These are phyloP conservation scores for Serilophus lunatus DNA, from an alignment of 2,113 vertebrate species.

Conservation along the genomic window DNA sequence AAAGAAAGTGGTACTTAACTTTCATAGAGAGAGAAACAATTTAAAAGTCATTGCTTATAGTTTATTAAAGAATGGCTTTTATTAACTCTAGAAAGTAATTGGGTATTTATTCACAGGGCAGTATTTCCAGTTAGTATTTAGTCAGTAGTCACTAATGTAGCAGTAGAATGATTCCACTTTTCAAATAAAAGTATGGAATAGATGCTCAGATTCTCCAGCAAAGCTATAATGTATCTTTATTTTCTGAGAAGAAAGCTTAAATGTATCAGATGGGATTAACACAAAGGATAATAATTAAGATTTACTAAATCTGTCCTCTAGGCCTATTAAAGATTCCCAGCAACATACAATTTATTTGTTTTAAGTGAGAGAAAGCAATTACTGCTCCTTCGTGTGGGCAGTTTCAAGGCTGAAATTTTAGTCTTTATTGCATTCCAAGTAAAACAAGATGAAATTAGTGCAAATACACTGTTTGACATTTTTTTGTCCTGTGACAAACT, in stretches of 20 bases:
- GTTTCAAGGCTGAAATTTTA: background rate
- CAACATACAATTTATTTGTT: background rate
- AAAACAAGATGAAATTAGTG: background rate
- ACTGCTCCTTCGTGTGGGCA: background rate
- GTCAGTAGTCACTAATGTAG: background rate
- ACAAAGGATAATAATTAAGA: background rate
- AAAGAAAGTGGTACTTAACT: background rate
- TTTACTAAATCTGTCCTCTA: background rate
- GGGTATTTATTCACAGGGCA: background rate
- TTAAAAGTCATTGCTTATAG: background rate
- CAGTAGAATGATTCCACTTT: background rate
- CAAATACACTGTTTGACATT: background rate
- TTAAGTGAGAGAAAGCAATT: background rate
- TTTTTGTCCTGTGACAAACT: background rate
- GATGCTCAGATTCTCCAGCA: background rate
- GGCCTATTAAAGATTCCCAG: background rate
- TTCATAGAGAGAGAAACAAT: background rate
- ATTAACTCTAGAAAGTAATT: background rate
- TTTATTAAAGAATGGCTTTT: background rate
- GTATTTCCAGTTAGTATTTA: conserved; percentile 16
- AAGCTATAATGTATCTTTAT: background rate
- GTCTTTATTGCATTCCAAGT: background rate
- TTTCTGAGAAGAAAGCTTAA: conserved; percentile 1
- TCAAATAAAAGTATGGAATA: background rate
- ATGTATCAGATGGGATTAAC: background rate